Conservation (phyloP, 2,797 vertebrate species). For the Natrix natrix region DNA sequence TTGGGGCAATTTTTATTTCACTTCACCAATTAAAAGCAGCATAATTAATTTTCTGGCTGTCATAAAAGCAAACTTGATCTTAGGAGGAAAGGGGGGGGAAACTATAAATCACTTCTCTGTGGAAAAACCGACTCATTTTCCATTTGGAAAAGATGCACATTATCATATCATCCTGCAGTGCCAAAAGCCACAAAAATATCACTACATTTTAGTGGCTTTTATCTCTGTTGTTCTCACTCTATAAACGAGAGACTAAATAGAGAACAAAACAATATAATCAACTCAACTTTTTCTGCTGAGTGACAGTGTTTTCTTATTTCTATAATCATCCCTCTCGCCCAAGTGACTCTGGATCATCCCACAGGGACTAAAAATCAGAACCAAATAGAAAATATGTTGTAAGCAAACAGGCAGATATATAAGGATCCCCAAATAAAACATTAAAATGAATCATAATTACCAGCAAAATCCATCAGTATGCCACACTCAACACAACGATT, state of each 20-base stretch:
- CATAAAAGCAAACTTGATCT: slow-evolving; percentile 28
- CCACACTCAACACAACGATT: background rate
- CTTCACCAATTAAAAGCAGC: slow-evolving; percentile 32
- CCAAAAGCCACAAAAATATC: slow-evolving; percentile 13
- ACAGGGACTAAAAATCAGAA: background rate
- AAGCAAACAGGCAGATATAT: background rate
- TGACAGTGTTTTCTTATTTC: background rate
- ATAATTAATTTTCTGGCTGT: slow-evolving; percentile 49
- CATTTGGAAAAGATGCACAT: slow-evolving; percentile 8
- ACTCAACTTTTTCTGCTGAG: background rate
- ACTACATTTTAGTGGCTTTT: background rate
- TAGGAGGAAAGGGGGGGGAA: background rate
- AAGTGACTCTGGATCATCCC: background rate
- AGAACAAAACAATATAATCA: background rate
- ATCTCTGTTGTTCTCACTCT: background rate
- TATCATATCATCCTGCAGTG: background rate
- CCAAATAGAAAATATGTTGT: background rate
- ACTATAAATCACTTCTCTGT: slow-evolving; percentile 17
- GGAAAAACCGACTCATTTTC: background rate
- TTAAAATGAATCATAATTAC: background rate
- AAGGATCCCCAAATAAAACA: background rate
- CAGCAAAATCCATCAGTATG: background rate
- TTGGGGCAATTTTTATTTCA: slow-evolving; percentile 46
- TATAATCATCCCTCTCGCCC: background rate
- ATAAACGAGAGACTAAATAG: background rate